These are phyloP conservation scores for Caenorhabditis remanei DNA, from an alignment of 1,140 invertebrate genomes.

Conservation along the genomic window DNA sequence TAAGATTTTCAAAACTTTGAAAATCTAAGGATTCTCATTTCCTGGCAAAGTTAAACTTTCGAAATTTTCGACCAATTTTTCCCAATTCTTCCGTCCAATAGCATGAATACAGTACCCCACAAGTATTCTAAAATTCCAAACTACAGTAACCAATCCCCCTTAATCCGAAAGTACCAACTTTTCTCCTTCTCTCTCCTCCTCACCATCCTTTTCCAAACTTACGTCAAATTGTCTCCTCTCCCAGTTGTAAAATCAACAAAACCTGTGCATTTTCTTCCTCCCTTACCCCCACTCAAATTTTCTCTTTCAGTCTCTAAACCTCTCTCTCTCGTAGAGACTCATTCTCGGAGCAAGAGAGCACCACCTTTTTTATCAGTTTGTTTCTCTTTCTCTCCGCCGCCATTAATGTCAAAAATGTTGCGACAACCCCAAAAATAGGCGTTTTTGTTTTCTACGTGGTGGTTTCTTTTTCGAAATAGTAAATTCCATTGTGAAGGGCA, in stretches of 20 bases:
- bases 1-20: too few species aligned
- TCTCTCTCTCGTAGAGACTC: slow-evolving; percentile 25
- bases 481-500: too few species aligned
- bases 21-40: too few species aligned
- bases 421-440: neutral
- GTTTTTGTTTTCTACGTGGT: neutral
- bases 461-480: neutral
- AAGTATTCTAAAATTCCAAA: too few species aligned
- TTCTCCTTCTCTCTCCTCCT: too few species aligned
- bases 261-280: slow-evolving; percentile 8
- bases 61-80: too few species aligned
- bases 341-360: neutral
- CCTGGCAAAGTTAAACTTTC: too few species aligned
- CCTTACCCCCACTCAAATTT: neutral
- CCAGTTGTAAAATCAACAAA: too few species aligned
- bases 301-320: slow-evolving; percentile 13
- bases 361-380: neutral
- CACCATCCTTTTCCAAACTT: neutral
- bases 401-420: neutral
- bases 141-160: too few species aligned
- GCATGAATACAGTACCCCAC: too few species aligned
- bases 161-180: too few species aligned
- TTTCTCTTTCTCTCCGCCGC: neutral
- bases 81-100: too few species aligned
- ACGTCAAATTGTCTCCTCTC: neutral